Conservation (phyloP, 2,888 invertebrate genomes). For the Cistogaster globosa region DNA sequence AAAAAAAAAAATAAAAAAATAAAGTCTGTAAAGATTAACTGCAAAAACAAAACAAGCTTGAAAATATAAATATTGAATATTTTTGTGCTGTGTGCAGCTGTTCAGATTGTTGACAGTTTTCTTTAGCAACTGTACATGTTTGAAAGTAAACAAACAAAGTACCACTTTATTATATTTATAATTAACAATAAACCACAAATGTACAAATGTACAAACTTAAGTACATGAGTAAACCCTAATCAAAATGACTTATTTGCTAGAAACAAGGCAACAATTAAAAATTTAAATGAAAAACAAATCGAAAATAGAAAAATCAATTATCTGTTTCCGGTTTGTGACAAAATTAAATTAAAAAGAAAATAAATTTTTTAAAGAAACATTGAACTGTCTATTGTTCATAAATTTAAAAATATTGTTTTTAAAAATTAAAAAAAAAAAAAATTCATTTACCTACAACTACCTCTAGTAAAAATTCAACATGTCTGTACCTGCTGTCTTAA, state of each 20-base stretch:
- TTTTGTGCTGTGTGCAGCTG: conserved; percentile 15
- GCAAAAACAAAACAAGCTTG: neutral
- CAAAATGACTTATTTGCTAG: conserved; percentile 60
- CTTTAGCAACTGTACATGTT: conserved; percentile 48
- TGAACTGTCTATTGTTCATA: neutral
- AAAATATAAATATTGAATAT: conserved; percentile 4
- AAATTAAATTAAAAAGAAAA: neutral
- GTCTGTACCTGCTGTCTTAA: conserved; percentile 79
- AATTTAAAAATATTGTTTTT: conserved; percentile 20
- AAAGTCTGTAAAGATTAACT: neutral
- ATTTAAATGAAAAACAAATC: conserved; percentile 11
- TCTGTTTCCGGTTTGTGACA: conserved; percentile 19
- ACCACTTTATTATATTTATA: conserved; percentile 8
- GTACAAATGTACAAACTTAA: neutral
- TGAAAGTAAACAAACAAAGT: conserved; percentile 1
- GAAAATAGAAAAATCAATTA: conserved; percentile 26
- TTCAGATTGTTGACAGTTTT: conserved; percentile 6
- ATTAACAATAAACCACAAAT: neutral
- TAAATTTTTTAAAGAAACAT: neutral
- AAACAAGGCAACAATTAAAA: neutral
- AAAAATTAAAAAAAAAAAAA: neutral
- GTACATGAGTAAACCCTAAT: neutral
- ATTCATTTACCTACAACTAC: neutral
- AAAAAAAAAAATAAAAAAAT: neutral
- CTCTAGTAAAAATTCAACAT: conserved; percentile 66